Conservation (phyloP, 2,888 invertebrate genomes). For the Deroplatys truncata region DNA sequence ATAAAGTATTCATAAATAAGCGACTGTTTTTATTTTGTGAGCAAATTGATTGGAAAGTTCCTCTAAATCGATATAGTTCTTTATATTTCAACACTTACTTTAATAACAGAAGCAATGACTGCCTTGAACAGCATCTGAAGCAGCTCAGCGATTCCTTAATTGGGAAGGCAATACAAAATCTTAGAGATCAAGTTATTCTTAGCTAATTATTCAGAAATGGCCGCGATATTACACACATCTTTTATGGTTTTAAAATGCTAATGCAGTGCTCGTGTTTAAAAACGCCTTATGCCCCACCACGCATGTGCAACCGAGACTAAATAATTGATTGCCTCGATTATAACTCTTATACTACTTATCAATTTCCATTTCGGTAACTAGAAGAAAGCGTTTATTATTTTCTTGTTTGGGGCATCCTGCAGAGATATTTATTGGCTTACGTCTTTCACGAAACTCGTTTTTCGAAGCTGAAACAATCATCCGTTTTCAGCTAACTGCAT, state of each 20-base stretch:
- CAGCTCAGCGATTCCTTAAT: too few species aligned
- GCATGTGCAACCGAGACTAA: not conserved
- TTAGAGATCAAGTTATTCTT: not conserved
- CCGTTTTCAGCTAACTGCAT: not conserved
- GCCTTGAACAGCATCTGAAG: too few species aligned
- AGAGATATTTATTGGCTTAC: not conserved
- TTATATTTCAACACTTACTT: too few species aligned
- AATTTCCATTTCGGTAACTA: not conserved
- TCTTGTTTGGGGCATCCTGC: not conserved
- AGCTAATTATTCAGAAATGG: not conserved
- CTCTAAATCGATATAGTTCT: too few species aligned
- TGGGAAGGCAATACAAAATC: too few species aligned
- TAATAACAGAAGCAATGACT: too few species aligned
- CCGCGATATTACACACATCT: not conserved
- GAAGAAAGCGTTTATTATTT: not conserved
- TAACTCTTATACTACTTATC: not conserved
- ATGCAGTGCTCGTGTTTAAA: not conserved
- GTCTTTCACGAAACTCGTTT: not conserved
- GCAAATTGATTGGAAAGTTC: too few species aligned
- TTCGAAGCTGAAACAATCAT: not conserved
- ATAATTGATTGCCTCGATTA: too few species aligned
- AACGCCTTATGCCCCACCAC: not conserved
- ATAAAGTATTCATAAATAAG: too few species aligned
- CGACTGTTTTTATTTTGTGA: too few species aligned
- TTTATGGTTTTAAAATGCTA: not conserved